phyloP scores from a whole-genome alignment of 2,797 vertebrate genomes.

The Leptodactylus fallax region DNA sequence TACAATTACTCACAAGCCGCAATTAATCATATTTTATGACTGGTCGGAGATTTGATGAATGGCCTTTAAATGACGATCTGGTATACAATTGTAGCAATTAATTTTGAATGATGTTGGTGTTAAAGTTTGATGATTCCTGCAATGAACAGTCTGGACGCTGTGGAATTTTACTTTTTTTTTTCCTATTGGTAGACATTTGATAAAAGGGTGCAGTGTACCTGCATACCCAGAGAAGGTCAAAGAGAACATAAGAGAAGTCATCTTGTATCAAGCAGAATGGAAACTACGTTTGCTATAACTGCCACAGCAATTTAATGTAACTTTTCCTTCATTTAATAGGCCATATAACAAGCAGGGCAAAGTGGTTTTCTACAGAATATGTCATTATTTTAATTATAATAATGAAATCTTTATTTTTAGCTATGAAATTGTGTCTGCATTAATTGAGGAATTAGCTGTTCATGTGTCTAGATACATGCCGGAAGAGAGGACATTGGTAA shows the following conservation, averaged over 20 bases:
- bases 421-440: slow-evolving; percentile 28
- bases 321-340: slow-evolving; percentile 40
- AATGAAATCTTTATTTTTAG: slow-evolving; percentile 50
- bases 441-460: slow-evolving; percentile 36
- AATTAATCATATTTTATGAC: slow-evolving; percentile 64
- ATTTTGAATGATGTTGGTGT: slow-evolving; percentile 60
- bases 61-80: slow-evolving; percentile 59
- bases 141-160: slow-evolving; percentile 48
- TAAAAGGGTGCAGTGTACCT: slow-evolving; percentile 56
- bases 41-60: slow-evolving; percentile 59
- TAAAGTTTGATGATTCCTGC: slow-evolving; percentile 59
- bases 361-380: slow-evolving; percentile 39
- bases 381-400: slow-evolving; percentile 54
- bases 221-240: slow-evolving; percentile 57
- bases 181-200: slow-evolving; percentile 51
- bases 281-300: slow-evolving; percentile 49
- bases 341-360: slow-evolving; percentile 38
- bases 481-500: slow-evolving; percentile 5
- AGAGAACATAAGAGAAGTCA: slow-evolving; percentile 43
- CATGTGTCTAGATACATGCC: slow-evolving; percentile 1
- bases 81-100: slow-evolving; percentile 63
- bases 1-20: slow-evolving; percentile 48
- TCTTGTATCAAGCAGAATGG: slow-evolving; percentile 47
- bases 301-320: slow-evolving; percentile 58
- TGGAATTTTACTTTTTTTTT: slow-evolving; percentile 53